These are phyloP conservation scores for Thalassoma bifasciatum DNA, from an alignment of 2,113 vertebrate species.

Conservation along the genomic window DNA sequence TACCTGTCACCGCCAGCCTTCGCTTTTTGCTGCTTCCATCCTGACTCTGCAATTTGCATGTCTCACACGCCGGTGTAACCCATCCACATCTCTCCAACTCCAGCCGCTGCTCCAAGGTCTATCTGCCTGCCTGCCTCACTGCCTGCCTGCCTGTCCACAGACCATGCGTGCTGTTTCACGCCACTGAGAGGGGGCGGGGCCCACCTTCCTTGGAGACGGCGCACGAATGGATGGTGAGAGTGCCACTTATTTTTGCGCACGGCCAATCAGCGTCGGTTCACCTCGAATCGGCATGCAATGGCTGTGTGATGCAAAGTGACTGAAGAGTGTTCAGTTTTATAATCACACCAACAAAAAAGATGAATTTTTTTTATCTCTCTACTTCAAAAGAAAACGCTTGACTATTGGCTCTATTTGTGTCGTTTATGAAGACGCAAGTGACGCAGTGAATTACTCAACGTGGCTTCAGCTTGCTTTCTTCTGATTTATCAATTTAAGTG, in stretches of 20 bases:
- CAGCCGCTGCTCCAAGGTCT: constrained; percentile 55
- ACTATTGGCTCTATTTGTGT: background rate
- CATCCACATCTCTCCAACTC: background rate
- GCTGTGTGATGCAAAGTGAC: background rate
- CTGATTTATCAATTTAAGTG: background rate
- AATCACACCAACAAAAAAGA: constrained; percentile 3
- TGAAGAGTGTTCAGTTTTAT: constrained; percentile 4
- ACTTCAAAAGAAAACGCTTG: too few species aligned
- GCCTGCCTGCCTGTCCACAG: constrained; percentile 32
- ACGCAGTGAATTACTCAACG: background rate
- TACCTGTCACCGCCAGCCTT: constrained; percentile 45
- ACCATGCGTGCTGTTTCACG: constrained; percentile 74
- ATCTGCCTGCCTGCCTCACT: constrained; percentile 13
- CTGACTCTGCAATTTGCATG: constrained; percentile 21
- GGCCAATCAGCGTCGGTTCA: constrained; percentile 64
- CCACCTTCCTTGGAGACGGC: constrained; percentile 66
- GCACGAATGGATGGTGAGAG: constrained; percentile 59
- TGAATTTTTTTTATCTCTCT: background rate
- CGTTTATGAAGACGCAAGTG: background rate
- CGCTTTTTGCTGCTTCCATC: background rate
- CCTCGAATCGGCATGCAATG: background rate
- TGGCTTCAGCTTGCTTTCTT: background rate
- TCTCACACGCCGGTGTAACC: background rate
- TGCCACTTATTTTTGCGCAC: constrained; percentile 47
- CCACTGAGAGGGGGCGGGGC: constrained; percentile 67